Evolutionary conservation across 1,140 invertebrate genomes (phyloP).

Genomic region (Artemia franciscana): DNA sequence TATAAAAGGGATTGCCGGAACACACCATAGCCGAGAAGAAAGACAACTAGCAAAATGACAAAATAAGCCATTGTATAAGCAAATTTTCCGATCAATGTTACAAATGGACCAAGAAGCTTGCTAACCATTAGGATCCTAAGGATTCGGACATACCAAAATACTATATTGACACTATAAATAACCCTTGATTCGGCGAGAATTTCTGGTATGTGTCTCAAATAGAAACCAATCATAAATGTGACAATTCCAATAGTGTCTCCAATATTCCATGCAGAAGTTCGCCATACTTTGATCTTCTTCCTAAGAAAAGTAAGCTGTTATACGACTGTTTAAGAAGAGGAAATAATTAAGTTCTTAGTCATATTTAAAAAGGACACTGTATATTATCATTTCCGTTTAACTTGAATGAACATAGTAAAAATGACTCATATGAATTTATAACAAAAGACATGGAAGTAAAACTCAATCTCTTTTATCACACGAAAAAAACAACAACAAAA

Average conservation of each 20-base stretch:
- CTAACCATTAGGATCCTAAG: constrained; percentile 85
- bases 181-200: constrained; percentile 57
- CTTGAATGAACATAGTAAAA: too few relatives aligned
- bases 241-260: constrained; percentile 63
- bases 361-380: too few relatives aligned
- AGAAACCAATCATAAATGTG: constrained; percentile 54
- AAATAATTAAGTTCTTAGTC: too few relatives aligned
- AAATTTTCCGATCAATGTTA: constrained; percentile 97
- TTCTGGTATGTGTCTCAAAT: constrained; percentile 40
- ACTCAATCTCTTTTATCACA: too few relatives aligned
- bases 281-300: constrained; percentile 65
- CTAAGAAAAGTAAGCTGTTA: constrained; percentile 6
- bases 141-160: constrained; percentile 88
- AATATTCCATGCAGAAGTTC: constrained; percentile 76
- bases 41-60: constrained; percentile 77
- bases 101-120: constrained; percentile 86
- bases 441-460: too few relatives aligned
- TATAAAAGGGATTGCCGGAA: constrained; percentile 74
- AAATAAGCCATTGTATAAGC: constrained; percentile 92
- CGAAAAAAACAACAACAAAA: too few relatives aligned
- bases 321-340: constrained; percentile 28
- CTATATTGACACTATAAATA: constrained; percentile 72
- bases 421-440: too few relatives aligned
- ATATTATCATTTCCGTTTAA: too few relatives aligned
- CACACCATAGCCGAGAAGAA: constrained; percentile 88